Base-by-base conservation (phyloP, 2,797 vertebrate genomes). In the Falco rusticolus region DNA sequence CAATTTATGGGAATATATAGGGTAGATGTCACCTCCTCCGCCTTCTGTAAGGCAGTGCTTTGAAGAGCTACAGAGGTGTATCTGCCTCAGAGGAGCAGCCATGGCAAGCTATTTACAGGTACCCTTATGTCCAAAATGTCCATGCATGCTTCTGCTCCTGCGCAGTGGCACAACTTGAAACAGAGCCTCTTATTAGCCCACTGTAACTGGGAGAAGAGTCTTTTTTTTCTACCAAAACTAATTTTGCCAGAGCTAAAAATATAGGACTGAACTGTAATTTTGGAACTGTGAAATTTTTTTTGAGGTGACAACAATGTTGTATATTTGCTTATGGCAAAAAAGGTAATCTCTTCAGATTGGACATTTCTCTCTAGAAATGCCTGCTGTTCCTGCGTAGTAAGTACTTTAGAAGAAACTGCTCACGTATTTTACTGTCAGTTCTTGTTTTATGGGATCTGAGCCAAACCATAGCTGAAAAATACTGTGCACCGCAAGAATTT, bases 391-490 rank as follows among this genome's bases (percentile, higher is more conserved):
- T 84, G 18, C 56, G 39, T 65, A 95, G 71, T 54, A 87, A 91
- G 85, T 87, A 68, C 81, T 95, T 92, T 11, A 92, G 72, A 92
- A 93, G 70, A 90, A 95, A 87, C 79, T 90, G 64, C 80, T 94
- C 85, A 95, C 5, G 8, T 82, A 94, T 90, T 94, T 95, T 87
- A 80, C 83, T 87, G 72, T 93, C 90, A 82, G 63, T 90, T 94
- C 71, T 83, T 80, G 47, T 94, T 95, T 92, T 57, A 70, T 34
- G 53, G 78, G 70, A 68, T 64, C 69, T 74, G 25, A 80, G 88
- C 84, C 91, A 97, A 93, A 84, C 83, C 77, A 47, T 82, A 64
- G 81, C 94, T 86, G 77, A 94, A 94, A 96, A 93, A 94, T 75
- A 50, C 53, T 83, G 77, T 3, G 8, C 25, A 77, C 77, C 93